Conservation (phyloP, 2,797 vertebrate species). For the Sebastes minor region DNA sequence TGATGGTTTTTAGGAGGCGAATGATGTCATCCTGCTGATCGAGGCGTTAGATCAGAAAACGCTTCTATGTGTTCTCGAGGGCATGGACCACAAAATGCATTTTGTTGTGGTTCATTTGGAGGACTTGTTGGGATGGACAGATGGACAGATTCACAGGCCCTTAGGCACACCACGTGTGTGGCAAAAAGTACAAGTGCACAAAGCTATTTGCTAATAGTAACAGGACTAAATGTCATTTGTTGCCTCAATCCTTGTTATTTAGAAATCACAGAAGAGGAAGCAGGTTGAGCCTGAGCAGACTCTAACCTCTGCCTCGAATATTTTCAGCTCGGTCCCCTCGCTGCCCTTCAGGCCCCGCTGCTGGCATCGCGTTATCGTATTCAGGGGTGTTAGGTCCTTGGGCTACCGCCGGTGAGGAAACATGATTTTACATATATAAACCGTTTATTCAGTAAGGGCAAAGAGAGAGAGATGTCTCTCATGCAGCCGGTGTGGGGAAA, state of each 20-base stretch:
- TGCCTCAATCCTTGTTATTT: slow-evolving; percentile 12
- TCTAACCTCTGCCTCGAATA: slow-evolving; percentile 23
- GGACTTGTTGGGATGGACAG: background rate
- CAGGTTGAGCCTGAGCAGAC: slow-evolving; percentile 9
- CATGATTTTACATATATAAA: slow-evolving; percentile 81
- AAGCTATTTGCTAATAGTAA: background rate
- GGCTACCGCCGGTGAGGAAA: slow-evolving; percentile 58
- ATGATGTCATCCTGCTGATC: no score
- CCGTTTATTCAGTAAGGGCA: slow-evolving; percentile 74
- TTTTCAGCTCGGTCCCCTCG: slow-evolving; percentile 30
- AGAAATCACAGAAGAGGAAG: slow-evolving; percentile 5
- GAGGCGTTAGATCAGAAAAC: no score
- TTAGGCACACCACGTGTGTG: background rate
- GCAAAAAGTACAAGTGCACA: background rate
- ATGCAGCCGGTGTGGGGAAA: slow-evolving; percentile 53
- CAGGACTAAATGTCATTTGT: background rate
- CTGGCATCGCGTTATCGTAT: slow-evolving; percentile 23
- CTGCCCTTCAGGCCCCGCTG: slow-evolving; percentile 60
- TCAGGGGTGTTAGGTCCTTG: slow-evolving; percentile 57
- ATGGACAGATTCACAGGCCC: background rate
- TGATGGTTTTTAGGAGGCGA: no score
- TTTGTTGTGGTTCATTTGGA: background rate
- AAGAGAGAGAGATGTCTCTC: slow-evolving; percentile 66
- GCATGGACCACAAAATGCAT: background rate
- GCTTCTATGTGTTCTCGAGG: no score